Base-by-base conservation (phyloP, 2,888 invertebrate genomes). In the Luffia ferchaultella region DNA sequence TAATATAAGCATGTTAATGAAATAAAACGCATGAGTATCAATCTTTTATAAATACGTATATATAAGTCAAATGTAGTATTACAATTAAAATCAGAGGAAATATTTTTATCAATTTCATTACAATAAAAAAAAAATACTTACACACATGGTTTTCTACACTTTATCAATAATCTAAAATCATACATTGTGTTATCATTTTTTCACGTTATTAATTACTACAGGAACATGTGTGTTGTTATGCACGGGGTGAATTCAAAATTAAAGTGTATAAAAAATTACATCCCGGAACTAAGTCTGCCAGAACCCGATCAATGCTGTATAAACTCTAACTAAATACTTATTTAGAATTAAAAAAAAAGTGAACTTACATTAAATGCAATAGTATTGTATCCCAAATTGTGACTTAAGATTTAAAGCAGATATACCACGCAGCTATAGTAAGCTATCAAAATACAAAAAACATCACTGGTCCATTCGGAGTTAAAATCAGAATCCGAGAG, bases 41-140 rank as follows among this genome's bases (percentile, higher is more conserved):
- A 80, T 83, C 68, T 77, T 82, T 82, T 82, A 82, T 82, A 83
- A 82, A 83, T 83, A 82, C 78, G 76, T 80, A 80, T 76, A 77
- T 82, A 80, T 78, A 82, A 72, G 75, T 82, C 79, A 79, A 82
- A 80, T 80, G 78, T 77, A 71, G 75, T 80, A 80, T 46, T 46
- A 45, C 80, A 82, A 77, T 78, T 79, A 75, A 80, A 83, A 78
- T 79, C 73, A 78, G 78, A 76, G 73, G 76, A 78, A 78, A 76
- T 75, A 75, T 76, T 66, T 74, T 75, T 71, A 76, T 76, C 73
- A 76, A 79, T 73, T 76, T 80, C 76, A 80, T 82, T 79, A 78
- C 68, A 79, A 80, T n/a, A n/a, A n/a, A n/a, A 80, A 82, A 78
- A 73, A 30, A 75, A 77, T 76, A 79, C 71, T 71, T 72, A 65